Percentiles rank a stretch among this genome's conserved stretches.
Conservation (phyloP, 2,888 invertebrate species). For the Cosmia pyralina region DNA sequence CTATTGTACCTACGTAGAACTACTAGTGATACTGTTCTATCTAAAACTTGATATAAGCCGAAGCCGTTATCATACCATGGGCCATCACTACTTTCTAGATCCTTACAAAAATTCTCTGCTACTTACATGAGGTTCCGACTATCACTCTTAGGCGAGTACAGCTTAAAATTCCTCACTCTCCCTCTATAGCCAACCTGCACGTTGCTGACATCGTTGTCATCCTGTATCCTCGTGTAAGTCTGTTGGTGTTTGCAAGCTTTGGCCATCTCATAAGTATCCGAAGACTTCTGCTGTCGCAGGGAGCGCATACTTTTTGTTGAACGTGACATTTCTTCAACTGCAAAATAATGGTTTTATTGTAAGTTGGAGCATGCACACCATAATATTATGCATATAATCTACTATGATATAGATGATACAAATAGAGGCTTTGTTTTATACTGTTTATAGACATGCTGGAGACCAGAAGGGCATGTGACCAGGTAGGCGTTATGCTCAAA, state of each 20-base stretch:
- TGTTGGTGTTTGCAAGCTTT: slow-evolving; percentile 59
- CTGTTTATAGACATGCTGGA: no score
- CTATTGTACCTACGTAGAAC: no score
- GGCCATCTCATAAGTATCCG: slow-evolving; percentile 11
- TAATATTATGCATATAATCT: no score
- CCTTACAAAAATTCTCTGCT: not conserved
- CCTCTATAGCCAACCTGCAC: slow-evolving; percentile 2
- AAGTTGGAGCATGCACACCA: not conserved
- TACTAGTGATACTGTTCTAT: no score
- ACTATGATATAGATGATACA: no score
- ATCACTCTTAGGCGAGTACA: slow-evolving; percentile 46
- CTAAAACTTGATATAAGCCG: no score
- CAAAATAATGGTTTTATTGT: not conserved
- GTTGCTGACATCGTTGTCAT: slow-evolving; percentile 12
- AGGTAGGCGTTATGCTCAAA: no score
- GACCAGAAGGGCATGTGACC: no score
- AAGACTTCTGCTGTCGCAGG: slow-evolving; percentile 20
- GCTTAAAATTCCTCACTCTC: slow-evolving; percentile 23
- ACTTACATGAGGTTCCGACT: slow-evolving; percentile 29
- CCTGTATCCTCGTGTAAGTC: slow-evolving; percentile 47
- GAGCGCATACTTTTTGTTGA: slow-evolving; percentile 56
- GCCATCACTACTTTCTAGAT: not conserved
- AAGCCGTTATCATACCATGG: not conserved
- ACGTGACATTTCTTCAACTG: slow-evolving; percentile 57
- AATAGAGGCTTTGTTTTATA: no score